These are phyloP conservation scores for Crotalus viridis DNA, from an alignment of 2,113 vertebrate genomes.

Conservation along the genomic window DNA sequence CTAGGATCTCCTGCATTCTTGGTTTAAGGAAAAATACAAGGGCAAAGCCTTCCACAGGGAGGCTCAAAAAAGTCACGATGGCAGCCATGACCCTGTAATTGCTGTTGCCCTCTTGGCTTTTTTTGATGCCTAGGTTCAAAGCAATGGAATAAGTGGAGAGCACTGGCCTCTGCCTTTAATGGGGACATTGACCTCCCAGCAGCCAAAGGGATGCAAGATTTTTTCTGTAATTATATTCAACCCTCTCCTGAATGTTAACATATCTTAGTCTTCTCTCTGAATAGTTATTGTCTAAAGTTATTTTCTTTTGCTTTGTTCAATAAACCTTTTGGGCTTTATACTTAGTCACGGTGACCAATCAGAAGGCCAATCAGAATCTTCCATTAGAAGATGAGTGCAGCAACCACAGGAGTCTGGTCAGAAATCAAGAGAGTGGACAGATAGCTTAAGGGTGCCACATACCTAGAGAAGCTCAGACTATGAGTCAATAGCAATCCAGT, in stretches of 20 bases:
- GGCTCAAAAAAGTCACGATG: neutral
- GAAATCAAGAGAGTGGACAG: neutral
- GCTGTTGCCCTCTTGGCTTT: neutral
- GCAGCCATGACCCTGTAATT: neutral
- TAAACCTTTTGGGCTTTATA: neutral
- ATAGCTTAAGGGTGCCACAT: neutral
- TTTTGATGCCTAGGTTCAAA: neutral
- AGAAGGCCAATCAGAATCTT: neutral
- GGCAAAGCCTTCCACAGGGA: neutral
- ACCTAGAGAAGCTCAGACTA: neutral
- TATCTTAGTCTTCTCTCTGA: neutral
- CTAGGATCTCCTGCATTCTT: neutral
- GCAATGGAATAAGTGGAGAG: neutral
- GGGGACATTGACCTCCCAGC: neutral
- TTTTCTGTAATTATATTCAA: neutral
- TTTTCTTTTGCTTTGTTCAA: neutral
- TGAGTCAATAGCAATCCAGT: neutral
- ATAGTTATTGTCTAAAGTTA: neutral
- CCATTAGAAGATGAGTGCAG: neutral
- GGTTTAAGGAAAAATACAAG: neutral
- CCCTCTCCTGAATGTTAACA: neutral
- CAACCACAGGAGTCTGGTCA: neutral
- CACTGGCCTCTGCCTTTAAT: neutral
- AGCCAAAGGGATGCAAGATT: neutral
- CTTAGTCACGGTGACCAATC: neutral